Evolutionary conservation across 2,113 vertebrate species (phyloP).

Genomic region (Megaleporinus macrocephalus): DNA sequence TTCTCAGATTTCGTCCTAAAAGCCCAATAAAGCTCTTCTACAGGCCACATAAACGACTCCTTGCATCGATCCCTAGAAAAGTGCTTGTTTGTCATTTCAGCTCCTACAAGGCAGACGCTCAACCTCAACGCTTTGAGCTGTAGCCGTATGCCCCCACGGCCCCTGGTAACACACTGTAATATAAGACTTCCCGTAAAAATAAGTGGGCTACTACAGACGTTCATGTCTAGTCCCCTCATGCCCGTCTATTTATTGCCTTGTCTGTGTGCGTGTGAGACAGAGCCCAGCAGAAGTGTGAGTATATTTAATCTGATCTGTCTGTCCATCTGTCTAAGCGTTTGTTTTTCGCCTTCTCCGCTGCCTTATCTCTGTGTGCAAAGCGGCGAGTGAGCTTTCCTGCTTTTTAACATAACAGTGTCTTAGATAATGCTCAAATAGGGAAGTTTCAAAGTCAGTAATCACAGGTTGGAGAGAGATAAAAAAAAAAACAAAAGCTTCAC

Average conservation of each 20-base stretch:
- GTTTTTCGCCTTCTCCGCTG: constrained; percentile 36
- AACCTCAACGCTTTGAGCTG: constrained; percentile 14
- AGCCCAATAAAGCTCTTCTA: constrained; percentile 70
- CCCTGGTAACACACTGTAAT: constrained; percentile 46
- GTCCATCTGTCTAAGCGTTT: constrained; percentile 63
- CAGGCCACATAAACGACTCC: constrained; percentile 52
- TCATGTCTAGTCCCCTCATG: constrained; percentile 65
- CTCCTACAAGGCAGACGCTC: background rate
- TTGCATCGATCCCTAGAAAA: constrained; percentile 69
- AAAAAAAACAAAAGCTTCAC: background rate
- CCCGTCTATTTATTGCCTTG: constrained; percentile 68
- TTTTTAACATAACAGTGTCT: background rate
- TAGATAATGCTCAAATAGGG: background rate
- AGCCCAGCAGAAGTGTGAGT: constrained; percentile 53
- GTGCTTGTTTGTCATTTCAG: constrained; percentile 66
- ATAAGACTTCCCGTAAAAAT: constrained; percentile 39
- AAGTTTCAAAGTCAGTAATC: background rate
- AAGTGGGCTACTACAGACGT: constrained; percentile 46
- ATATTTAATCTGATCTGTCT: constrained; percentile 71
- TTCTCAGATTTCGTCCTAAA: constrained; percentile 60
- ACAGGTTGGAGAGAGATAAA: constrained; percentile 17
- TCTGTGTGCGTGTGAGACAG: constrained; percentile 60
- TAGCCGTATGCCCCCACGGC: background rate
- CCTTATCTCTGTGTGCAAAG: constrained; percentile 7
- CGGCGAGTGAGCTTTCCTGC: background rate